Evolutionary conservation across 1,140 invertebrate species (phyloP), one percentile per base, ranked within the genome.

Genomic region (Pantala flavescens): DNA sequence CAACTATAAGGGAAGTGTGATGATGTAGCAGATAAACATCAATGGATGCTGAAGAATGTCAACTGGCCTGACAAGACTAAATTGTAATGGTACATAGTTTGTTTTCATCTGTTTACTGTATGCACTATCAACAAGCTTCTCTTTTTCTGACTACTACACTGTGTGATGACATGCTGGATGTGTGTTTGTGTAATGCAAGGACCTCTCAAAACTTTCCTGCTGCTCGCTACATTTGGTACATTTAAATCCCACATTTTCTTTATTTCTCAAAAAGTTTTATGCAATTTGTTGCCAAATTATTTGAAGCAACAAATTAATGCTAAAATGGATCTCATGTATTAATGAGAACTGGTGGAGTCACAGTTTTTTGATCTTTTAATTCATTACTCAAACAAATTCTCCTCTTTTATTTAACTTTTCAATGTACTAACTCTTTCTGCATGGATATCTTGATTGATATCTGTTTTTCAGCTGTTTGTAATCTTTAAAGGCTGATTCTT

Each of bases 161-260:
- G 55, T 74, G 74, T 63, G 49, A 63, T 63, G 49, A 70, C 28
- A 28, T 74, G 49, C 63, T 77, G 70, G 24, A 63, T 63, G 49
- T 63, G 49, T 63, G 49, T 63, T 3, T 63, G 72, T 74, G 49
- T 78, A 73, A 74, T 84, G 85, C 86, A 89, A 90, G 88, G 88
- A 90, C 88, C 88, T 88, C 88, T 89, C 88, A 89, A 90, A 83
- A 89, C 82, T 87, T 88, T 88, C 87, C 87, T 81, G 73, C 78
- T 79, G 77, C 78, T 79, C 79, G 78, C 73, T 63, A 63, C 49
- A 63, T 63, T 63, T 63, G 49, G 49, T 63, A 63, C 12, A 63
- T 63, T 12, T 21, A 63, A 63, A 63, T 19, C 49, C 49, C 49
- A 63, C 73, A 70, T 74, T 74, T 74, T 63, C 70, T 75, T 75